Evolutionary conservation across 2,888 invertebrate genomes (phyloP).

Genomic region (Aphidius colemani): DNA sequence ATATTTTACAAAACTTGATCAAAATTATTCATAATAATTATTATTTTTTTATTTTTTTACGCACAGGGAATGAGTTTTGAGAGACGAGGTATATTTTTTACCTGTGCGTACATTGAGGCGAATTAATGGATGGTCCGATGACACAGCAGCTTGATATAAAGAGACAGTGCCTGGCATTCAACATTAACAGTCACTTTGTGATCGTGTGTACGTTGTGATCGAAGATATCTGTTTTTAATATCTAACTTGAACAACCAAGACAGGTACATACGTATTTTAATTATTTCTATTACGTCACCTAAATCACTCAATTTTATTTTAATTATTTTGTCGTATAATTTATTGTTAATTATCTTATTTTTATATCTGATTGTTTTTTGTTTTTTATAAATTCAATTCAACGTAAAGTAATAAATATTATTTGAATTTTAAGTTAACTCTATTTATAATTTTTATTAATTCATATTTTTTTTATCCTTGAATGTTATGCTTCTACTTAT

Average conservation of each 20-base stretch:
- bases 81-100: background rate
- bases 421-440: background rate
- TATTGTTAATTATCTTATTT: background rate
- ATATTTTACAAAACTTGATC: too few species aligned
- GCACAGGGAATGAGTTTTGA: too few species aligned
- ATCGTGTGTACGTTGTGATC: constrained; percentile 33
- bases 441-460: background rate
- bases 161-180: constrained; percentile 39
- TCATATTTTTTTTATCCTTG: background rate
- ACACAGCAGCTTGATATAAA: constrained; percentile 39
- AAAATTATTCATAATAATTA: too few species aligned
- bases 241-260: too few species aligned
- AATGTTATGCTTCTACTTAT: background rate
- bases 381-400: background rate
- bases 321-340: background rate
- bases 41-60: too few species aligned
- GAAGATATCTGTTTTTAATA: constrained; percentile 3
- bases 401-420: background rate
- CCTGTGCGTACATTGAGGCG: background rate
- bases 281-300: too few species aligned
- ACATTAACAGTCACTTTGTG: constrained; percentile 42
- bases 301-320: constrained; percentile 8
- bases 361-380: background rate
- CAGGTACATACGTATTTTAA: too few species aligned
- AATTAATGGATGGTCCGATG: too few species aligned